Conservation (phyloP, 2,888 invertebrate genomes). For the Eubasilissa splendida region DNA sequence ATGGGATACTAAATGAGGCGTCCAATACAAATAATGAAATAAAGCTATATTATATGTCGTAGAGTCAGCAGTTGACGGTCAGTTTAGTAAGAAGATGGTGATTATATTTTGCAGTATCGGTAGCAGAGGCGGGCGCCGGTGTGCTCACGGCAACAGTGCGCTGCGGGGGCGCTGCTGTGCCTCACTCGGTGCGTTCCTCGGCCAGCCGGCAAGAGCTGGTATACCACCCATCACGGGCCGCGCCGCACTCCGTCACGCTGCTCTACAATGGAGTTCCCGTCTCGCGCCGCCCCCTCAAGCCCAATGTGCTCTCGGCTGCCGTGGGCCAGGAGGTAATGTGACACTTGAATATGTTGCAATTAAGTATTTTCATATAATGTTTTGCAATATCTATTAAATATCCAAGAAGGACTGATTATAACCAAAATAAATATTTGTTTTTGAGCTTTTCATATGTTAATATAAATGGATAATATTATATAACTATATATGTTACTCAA, state of each 20-base stretch:
- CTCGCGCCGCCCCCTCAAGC: slow-evolving; percentile 70
- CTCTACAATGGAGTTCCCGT: slow-evolving; percentile 89
- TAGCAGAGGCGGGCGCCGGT: slow-evolving; percentile 88
- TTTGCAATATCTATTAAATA: no score
- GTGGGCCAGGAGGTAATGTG: slow-evolving; percentile 77
- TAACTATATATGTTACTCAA: no score
- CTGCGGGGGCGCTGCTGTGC: slow-evolving; percentile 86
- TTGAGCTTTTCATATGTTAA: not conserved
- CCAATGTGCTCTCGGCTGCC: slow-evolving; percentile 76
- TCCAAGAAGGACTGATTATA: not conserved
- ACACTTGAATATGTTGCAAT: no score
- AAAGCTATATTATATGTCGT: no score
- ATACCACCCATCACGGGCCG: slow-evolving; percentile 90
- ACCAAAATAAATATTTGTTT: not conserved
- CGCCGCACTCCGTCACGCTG: slow-evolving; percentile 89
- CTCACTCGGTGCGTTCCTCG: slow-evolving; percentile 85
- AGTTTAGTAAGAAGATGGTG: no score
- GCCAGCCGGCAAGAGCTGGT: slow-evolving; percentile 86
- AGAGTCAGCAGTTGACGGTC: no score
- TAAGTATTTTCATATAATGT: no score
- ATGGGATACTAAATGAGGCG: no score
- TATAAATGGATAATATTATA: no score
- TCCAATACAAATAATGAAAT: no score
- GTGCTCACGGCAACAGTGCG: slow-evolving; percentile 85
- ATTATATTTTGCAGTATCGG: slow-evolving; percentile 73